A percentile compares a stretch with the other conserved stretches of the same genome.
Evolutionary conservation across 2,888 invertebrate species (phyloP).

Genomic region (Exephanes ischioxanthus): DNA sequence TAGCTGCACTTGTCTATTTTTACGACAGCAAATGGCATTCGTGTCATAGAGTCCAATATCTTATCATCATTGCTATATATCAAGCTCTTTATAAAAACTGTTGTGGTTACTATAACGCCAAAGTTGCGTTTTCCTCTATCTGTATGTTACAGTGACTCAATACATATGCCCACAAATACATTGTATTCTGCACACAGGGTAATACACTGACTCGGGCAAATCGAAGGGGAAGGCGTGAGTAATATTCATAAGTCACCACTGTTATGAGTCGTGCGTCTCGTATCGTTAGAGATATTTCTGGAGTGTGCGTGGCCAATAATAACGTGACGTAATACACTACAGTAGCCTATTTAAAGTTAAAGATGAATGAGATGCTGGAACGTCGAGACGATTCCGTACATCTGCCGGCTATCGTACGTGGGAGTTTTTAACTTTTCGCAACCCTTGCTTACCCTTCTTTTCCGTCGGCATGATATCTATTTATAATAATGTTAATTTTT

Average conservation of each 20-base stretch:
- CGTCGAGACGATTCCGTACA: conserved; percentile 12
- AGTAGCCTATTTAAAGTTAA: conserved; percentile 8
- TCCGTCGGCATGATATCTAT: not conserved
- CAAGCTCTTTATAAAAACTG: not conserved
- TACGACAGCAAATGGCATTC: not conserved
- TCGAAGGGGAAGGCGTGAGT: conserved; percentile 55
- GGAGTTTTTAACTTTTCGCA: not conserved
- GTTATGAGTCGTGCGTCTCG: conserved; percentile 48
- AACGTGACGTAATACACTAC: conserved; percentile 29
- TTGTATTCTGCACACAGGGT: conserved; percentile 5
- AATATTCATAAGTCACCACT: conserved; percentile 57
- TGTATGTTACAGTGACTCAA: not conserved
- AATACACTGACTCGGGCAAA: conserved; percentile 16
- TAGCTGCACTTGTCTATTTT: not conserved
- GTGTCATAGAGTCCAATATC: not conserved
- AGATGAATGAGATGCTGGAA: conserved; percentile 23
- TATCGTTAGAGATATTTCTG: conserved; percentile 56
- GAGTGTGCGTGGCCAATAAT: conserved; percentile 43
- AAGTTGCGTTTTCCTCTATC: not conserved
- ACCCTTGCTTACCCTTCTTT: not conserved
- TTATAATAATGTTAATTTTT: not conserved
- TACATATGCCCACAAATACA: not conserved
- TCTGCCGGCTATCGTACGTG: not conserved
- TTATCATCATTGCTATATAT: conserved; percentile 1
- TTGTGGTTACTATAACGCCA: not conserved